Conservation (phyloP, 2,888 invertebrate species). For the Plebejus melissa region DNA sequence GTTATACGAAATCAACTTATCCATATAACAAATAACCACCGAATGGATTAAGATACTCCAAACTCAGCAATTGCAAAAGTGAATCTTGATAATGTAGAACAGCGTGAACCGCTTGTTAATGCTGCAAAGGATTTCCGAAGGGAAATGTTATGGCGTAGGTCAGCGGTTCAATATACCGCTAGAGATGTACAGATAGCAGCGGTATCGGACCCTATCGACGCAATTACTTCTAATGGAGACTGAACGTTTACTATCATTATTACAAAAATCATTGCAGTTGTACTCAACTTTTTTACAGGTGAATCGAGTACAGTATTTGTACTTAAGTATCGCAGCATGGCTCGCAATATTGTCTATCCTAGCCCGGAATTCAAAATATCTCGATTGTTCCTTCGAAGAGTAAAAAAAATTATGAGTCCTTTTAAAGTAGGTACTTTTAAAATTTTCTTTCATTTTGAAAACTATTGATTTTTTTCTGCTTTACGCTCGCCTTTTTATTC, state of each 20-base stretch:
- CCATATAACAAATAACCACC: neutral
- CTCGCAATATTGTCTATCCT: too few relatives aligned
- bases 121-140: conserved; percentile 27
- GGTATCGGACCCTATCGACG: neutral
- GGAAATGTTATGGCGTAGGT: conserved; percentile 47
- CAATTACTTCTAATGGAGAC: conserved; percentile 14
- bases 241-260: neutral
- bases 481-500: too few relatives aligned
- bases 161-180: conserved; percentile 53
- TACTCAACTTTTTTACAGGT: neutral
- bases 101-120: conserved; percentile 9
- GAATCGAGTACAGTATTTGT: too few relatives aligned
- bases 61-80: neutral
- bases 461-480: too few relatives aligned
- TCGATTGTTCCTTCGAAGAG: too few relatives aligned
- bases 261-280: neutral
- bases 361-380: too few relatives aligned
- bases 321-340: too few relatives aligned
- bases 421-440: too few relatives aligned
- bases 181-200: conserved; percentile 42
- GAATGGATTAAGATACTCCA: neutral
- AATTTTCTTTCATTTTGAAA: too few relatives aligned
- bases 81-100: neutral
- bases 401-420: too few relatives aligned
- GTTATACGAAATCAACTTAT: too few relatives aligned